Conservation (phyloP, 1,140 invertebrate genomes). For the Anastrepha ludens region DNA sequence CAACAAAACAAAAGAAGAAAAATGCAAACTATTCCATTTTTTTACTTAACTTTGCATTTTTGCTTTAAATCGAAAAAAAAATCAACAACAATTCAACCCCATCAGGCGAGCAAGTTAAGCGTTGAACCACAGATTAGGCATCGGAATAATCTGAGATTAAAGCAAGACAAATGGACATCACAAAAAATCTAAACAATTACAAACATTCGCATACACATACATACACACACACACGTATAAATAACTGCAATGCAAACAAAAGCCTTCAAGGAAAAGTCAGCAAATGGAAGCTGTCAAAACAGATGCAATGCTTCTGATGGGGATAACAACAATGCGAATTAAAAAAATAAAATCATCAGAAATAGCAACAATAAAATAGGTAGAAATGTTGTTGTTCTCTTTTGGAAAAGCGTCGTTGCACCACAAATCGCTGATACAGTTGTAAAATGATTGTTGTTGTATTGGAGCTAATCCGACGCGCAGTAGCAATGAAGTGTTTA, state of each 20-base stretch:
- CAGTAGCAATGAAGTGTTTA: not conserved
- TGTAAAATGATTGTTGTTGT: conserved; percentile 36
- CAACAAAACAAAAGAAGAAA: no score
- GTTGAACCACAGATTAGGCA: no score
- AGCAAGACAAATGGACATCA: not conserved
- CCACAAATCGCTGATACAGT: conserved; percentile 40
- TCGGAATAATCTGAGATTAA: not conserved
- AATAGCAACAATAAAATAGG: not conserved
- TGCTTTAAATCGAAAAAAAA: no score
- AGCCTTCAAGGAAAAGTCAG: not conserved
- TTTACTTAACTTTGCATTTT: no score
- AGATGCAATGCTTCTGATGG: not conserved
- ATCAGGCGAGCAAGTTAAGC: no score
- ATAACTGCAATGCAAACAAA: not conserved
- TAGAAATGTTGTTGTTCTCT: not conserved
- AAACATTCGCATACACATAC: not conserved
- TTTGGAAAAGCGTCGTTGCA: not conserved
- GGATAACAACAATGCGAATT: not conserved
- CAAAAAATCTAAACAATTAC: not conserved
- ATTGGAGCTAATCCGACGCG: not conserved
- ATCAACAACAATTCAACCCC: no score
- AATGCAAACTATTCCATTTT: no score
- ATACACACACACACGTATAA: not conserved
- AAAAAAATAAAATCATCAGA: not conserved
- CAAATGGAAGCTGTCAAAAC: not conserved